Conservation (phyloP, 23 tunicate genomes). For the Clavelina lepadiformis region DNA sequence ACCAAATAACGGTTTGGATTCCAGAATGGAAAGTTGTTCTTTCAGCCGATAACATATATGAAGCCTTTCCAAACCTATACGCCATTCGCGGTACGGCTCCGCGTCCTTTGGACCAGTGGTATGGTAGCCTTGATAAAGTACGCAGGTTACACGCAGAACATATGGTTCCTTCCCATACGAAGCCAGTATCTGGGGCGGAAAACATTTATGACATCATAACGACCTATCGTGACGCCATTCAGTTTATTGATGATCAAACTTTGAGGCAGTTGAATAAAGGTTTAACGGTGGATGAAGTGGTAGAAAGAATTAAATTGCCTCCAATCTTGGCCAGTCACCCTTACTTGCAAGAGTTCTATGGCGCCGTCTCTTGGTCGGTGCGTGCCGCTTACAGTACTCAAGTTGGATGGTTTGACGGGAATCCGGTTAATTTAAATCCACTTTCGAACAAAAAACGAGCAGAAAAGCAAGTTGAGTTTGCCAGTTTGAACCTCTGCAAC, state of each 20-base stretch:
- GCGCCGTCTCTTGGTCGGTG: slow-evolving; percentile 83
- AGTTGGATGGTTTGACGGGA: slow-evolving; percentile 80
- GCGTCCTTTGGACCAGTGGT: slow-evolving; percentile 52
- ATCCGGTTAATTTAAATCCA: slow-evolving; percentile 57
- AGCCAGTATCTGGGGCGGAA: slow-evolving; percentile 49
- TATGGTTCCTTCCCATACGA: slow-evolving; percentile 67
- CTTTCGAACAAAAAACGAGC: slow-evolving; percentile 23
- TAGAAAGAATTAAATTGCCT: slow-evolving; percentile 54
- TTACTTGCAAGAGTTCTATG: slow-evolving; percentile 63
- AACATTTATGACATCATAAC: slow-evolving; percentile 45
- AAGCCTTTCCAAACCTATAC: slow-evolving; percentile 86
- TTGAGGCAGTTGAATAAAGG: slow-evolving; percentile 36
- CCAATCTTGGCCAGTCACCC: slow-evolving; percentile 49
- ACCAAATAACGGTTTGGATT: slow-evolving; percentile 76
- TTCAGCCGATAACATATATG: slow-evolving; percentile 79
- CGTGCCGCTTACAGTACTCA: slow-evolving; percentile 43
- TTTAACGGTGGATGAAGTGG: slow-evolving; percentile 54
- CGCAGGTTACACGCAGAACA: slow-evolving; percentile 34
- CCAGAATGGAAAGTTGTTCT: slow-evolving; percentile 56
- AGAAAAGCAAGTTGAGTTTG: slow-evolving; percentile 1
- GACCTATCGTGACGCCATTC: slow-evolving; percentile 70
- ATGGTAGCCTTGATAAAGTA: slow-evolving; percentile 42
- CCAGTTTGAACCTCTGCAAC: background rate
- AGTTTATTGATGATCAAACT: slow-evolving; percentile 83
- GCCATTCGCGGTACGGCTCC: slow-evolving; percentile 81